Evolutionary conservation across 2,113 vertebrate genomes (phyloP), one percentile per base, ranked within the genome.

Genomic region (Pollimyrus isidori): DNA sequence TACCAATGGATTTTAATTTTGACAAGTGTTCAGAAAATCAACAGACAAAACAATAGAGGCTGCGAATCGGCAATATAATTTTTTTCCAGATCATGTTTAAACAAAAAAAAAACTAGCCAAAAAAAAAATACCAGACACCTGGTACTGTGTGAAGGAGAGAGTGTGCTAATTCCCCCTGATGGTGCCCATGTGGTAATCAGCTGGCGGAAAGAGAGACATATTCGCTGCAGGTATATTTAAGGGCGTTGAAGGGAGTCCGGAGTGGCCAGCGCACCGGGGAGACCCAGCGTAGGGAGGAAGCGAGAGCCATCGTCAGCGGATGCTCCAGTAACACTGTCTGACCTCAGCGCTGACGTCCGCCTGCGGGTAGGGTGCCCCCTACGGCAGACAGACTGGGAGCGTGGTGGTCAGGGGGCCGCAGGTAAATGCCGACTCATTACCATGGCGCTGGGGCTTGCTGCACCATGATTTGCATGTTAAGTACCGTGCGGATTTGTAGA

Each of bases 381-480:
- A 39, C 9, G 21, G 86, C 35, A 45, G 62, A 84, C 48, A 58
- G 35, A 80, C 13, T 62, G 17, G 35, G 21, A 83, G 15, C 1
- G 23, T 21, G 21, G 42, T n/a, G 80, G 53, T 73, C 49, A 19
- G 30, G 58, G 53, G 30, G 26, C 58, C 23, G 48, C 80, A 69
- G 87, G 90, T 85, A 86, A 45, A 88, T 48, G 23, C 26, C 48
- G 76, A 49, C 52, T 73, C 53, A 90, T 90, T 90, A 90, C 46
- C 90, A 86, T 90, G 65, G 69, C 21, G 48, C 82, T 26, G 30
- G 65, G 52, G 80, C 87, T 35, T 1, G 15, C 23, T 82, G 50
- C 45, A 88, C 53, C 56, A 30, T 86, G n/a, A 88, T 90, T 88
- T 90, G 90, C 90, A 90, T 90, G 73, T 69, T 90, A 88, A 90